phyloP scores from a whole-genome alignment of 2,113 vertebrate genomes.

The Geothlypis trichas region DNA sequence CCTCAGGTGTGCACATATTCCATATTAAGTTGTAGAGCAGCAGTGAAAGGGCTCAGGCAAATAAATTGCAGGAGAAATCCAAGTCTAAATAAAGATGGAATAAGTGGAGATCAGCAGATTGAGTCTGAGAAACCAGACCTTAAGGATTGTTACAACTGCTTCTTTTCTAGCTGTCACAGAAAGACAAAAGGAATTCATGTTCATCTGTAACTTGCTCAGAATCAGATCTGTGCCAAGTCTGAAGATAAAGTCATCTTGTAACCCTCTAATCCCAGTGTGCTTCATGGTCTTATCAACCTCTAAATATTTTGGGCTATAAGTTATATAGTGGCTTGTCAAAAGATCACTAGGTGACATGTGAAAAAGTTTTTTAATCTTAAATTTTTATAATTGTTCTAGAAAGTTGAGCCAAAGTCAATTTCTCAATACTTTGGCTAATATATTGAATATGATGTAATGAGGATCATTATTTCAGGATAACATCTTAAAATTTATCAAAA shows the following conservation, averaged over 20 bases:
- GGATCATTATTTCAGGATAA: background rate
- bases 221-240: background rate
- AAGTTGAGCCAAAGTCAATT: background rate
- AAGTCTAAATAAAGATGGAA: background rate
- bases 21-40: background rate
- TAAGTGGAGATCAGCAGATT: background rate
- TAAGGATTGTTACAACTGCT: background rate
- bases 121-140: background rate
- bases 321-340: background rate
- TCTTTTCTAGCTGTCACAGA: background rate
- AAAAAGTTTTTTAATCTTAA: background rate
- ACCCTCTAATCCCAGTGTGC: background rate
- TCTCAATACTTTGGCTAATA: background rate
- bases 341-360: background rate
- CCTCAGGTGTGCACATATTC: background rate
- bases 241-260: background rate
- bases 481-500: background rate
- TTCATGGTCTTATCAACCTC: background rate
- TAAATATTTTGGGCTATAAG: background rate
- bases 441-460: background rate
- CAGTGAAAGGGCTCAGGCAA: background rate
- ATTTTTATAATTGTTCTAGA: background rate
- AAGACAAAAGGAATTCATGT: background rate
- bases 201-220: background rate
- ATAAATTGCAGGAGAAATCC: background rate